Evolutionary conservation across 2,113 vertebrate species (phyloP).

Genomic region (Tetraodon nigroviridis): DNA sequence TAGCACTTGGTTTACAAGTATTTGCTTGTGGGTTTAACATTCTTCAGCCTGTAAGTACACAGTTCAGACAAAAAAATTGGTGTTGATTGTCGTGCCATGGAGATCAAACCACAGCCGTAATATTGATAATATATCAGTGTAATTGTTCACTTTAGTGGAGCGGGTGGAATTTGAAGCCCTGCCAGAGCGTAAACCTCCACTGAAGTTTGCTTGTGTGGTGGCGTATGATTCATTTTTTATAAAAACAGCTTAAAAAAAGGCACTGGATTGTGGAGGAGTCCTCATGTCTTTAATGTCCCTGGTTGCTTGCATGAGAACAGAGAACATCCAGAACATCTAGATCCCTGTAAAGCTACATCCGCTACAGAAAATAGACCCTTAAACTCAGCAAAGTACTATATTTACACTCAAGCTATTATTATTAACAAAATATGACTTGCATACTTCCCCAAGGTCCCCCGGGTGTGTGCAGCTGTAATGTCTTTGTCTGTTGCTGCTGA

Average conservation of each 20-base stretch:
- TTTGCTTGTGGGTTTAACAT: constrained; percentile 6
- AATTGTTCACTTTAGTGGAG: constrained; percentile 16
- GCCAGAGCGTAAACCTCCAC: constrained; percentile 5
- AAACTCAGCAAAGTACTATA: too few relatives aligned
- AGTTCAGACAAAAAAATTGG: constrained; percentile 19
- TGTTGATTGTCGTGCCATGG: constrained; percentile 7
- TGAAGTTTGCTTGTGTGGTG: constrained; percentile 16
- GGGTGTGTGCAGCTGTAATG: too few relatives aligned
- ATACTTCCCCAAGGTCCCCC: too few relatives aligned
- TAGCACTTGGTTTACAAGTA: constrained; percentile 29
- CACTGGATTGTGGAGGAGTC: neutral
- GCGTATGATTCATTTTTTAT: constrained; percentile 3
- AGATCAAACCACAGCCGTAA: constrained; percentile 3
- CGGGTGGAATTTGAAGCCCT: constrained; percentile 10
- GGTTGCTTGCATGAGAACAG: constrained; percentile 1
- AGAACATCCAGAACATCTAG: constrained; percentile 3
- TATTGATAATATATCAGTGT: constrained; percentile 21
- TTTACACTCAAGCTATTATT: too few relatives aligned
- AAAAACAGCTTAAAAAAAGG: neutral
- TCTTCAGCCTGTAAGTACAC: too few relatives aligned
- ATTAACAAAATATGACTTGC: too few relatives aligned
- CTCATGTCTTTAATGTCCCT: neutral
- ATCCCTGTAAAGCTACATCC: neutral
- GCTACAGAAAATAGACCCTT: too few relatives aligned
- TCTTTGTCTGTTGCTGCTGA: too few relatives aligned